These are phyloP conservation scores for Tetranychus cinnabarinus DNA, from an alignment of 1,140 invertebrate species.

Conservation along the genomic window DNA sequence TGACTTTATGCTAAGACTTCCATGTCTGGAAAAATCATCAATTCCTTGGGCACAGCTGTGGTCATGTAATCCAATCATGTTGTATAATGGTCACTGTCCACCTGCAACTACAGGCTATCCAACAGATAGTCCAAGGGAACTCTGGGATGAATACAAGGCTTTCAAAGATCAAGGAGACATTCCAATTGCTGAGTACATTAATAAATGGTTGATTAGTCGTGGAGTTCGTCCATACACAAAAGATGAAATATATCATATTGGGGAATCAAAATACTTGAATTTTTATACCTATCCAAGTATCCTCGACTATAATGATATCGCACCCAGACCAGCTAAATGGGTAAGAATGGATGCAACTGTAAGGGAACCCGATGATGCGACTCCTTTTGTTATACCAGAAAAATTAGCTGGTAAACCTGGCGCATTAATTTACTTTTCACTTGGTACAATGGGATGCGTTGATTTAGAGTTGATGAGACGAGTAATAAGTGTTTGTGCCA, in stretches of 20 bases:
- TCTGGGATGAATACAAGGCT: background rate
- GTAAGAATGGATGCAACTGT: background rate
- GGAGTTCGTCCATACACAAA: no score
- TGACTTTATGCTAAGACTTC: background rate
- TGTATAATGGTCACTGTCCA: background rate
- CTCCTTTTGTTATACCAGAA: slow-evolving; percentile 3
- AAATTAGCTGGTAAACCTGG: background rate
- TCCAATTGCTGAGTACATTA: background rate
- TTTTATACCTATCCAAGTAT: no score
- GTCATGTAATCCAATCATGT: background rate
- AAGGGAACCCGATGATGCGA: background rate
- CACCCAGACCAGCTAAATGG: background rate
- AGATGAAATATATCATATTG: no score
- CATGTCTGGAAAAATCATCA: background rate
- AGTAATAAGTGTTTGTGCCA: background rate
- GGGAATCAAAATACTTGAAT: no score
- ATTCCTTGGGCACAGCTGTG: background rate
- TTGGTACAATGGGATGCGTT: slow-evolving; percentile 12
- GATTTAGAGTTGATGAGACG: background rate
- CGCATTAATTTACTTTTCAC: slow-evolving; percentile 8
- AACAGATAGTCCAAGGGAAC: background rate
- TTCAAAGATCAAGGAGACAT: background rate
- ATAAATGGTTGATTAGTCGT: no score
- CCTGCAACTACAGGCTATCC: background rate
- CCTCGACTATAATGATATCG: no score